Evolutionary conservation across 2,888 invertebrate genomes (phyloP).

Genomic region (Odontocolon sp.): DNA sequence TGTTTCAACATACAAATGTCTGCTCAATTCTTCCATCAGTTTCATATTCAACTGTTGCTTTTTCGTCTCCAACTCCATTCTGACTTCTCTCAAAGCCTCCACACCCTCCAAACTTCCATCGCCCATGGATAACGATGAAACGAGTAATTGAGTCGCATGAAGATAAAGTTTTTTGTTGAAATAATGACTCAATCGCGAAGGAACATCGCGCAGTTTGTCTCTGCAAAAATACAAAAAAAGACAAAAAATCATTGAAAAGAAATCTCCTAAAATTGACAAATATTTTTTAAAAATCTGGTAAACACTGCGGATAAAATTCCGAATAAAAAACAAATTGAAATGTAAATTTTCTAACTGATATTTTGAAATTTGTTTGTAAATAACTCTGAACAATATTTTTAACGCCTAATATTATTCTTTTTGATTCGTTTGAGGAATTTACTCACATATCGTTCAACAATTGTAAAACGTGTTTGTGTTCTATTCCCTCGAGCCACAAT

Average conservation of each 20-base stretch:
- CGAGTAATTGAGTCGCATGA: constrained; percentile 91
- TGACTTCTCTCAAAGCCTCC: constrained; percentile 91
- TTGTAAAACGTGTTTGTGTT: constrained; percentile 94
- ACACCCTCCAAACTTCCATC: constrained; percentile 90
- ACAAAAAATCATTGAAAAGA: neutral
- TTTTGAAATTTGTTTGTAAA: neutral
- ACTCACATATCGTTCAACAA: constrained; percentile 94
- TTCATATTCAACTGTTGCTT: constrained; percentile 87
- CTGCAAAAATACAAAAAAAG: constrained; percentile 79
- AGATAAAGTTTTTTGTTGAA: constrained; percentile 90
- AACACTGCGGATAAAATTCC: neutral
- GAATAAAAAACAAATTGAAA: neutral
- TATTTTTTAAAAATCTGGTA: neutral
- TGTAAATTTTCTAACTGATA: neutral
- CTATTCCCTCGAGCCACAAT: constrained; percentile 97
- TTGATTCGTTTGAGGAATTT: no score
- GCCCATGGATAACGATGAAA: constrained; percentile 86
- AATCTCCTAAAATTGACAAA: constrained; percentile 13
- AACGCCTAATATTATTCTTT: neutral
- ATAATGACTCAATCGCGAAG: constrained; percentile 85
- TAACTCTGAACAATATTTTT: neutral
- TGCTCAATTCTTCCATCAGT: constrained; percentile 87
- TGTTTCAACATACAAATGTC: constrained; percentile 87
- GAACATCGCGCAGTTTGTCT: constrained; percentile 89
- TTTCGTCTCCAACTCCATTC: constrained; percentile 87